Evolutionary conservation across 2,113 vertebrate genomes (phyloP).

Genomic region (Charina bottae): DNA sequence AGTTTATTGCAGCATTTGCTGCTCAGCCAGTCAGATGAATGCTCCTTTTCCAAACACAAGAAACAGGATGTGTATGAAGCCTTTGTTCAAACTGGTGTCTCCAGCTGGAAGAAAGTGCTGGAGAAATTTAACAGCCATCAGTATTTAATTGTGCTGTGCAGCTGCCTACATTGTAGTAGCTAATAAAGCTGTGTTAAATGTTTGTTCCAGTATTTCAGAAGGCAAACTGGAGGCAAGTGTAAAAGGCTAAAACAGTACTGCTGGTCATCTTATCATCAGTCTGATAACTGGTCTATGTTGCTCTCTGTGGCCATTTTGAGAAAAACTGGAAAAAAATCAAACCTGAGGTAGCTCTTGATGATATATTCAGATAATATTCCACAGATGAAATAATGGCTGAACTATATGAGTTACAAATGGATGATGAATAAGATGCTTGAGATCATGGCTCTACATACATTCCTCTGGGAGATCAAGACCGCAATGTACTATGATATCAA

Average conservation of each 20-base stretch:
- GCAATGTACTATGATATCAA: background rate
- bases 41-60: background rate
- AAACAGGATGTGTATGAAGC: background rate
- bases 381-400: background rate
- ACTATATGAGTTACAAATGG: background rate
- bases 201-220: background rate
- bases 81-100: background rate
- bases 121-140: background rate
- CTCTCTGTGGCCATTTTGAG: background rate
- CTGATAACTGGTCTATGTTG: background rate
- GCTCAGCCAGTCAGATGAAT: background rate
- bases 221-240: background rate
- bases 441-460: background rate
- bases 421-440: background rate
- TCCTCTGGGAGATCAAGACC: background rate
- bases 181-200: background rate
- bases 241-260: background rate
- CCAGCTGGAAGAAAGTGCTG: background rate
- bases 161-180: background rate
- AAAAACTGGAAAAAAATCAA: background rate
- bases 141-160: background rate
- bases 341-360: background rate
- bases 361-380: background rate
- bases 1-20: background rate
- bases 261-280: background rate